Evolutionary conservation across 2,113 vertebrate species (phyloP), one percentile per base, ranked within the genome.

Genomic region (Pachycephala philippinensis): DNA sequence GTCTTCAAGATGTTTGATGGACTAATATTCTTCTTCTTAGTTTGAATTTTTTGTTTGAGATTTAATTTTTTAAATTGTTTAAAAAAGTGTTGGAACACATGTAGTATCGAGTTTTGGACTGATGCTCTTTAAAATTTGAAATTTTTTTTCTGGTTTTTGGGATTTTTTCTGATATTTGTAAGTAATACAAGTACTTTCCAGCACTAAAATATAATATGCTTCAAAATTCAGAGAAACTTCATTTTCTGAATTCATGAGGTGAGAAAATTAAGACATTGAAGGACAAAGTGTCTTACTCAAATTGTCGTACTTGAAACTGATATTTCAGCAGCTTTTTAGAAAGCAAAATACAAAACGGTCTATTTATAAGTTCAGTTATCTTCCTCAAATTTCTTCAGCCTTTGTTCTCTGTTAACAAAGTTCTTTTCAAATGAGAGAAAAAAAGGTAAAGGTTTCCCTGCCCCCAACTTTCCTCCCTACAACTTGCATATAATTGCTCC

Each of bases 291-390:
- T 35, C 49, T 47, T 72, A 33, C 8, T 19, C n/a, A 74, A 57
- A 13, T 31, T 10, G 7, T 26, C 30, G n/a, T 61, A 45, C 15
- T 45, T 1, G 0, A 74, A 75, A 56, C 30, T 1, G 1, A 54
- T 45, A 69, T 10, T 64, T 76, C 15, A 30, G 28, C 20, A 70
- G 17, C 10, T 66, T 53, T 70, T 18, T 9, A 47, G 31, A 37
- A 87, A 78, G 28, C 3, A 78, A 93, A 68, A 79, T 11, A 45
- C 15, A 56, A 37, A 70, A 15, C 5, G 7, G 14, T 35, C 4
- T 57, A 77, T 89, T 77, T 61, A 80, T 72, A n/a, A 35, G n/a
- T 61, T 65, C 8, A 11, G 31, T 54, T 68, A 49, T 6, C 6
- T 20, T 8, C 45, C 11, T 70, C 22, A 42, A 61, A 59, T 63